These are phyloP conservation scores for Aphaenogaster floridana DNA, from an alignment of 1,140 invertebrate species.

Conservation along the genomic window DNA sequence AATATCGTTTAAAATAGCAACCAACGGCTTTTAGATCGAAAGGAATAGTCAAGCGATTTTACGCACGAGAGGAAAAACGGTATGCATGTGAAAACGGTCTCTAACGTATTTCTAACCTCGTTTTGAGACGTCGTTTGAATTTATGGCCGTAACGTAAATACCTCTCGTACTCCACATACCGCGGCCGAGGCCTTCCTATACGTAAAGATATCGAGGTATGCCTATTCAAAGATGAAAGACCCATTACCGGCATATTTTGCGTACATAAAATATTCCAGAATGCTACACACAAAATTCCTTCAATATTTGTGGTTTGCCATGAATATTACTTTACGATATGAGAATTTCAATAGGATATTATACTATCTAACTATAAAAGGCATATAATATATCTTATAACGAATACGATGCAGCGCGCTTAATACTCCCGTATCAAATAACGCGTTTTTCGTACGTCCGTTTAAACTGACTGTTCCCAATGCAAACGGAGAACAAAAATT, in stretches of 20 bases:
- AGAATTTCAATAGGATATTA: conserved; percentile 3
- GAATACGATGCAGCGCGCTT: conserved; percentile 7
- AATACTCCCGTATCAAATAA: conserved; percentile 50
- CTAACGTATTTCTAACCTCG: conserved; percentile 74
- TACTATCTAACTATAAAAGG: background rate
- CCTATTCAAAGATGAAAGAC: conserved; percentile 77
- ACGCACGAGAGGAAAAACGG: conserved; percentile 30
- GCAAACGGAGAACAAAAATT: conserved; percentile 53
- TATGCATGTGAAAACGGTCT: conserved; percentile 67
- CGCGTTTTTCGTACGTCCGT: conserved; percentile 23
- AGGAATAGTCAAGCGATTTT: conserved; percentile 18
- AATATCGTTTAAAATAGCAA: background rate
- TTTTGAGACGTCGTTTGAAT: conserved; percentile 74
- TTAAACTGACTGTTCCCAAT: conserved; percentile 54
- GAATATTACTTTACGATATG: conserved; percentile 20
- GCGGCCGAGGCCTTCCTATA: conserved; percentile 62
- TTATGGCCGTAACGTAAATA: conserved; percentile 76
- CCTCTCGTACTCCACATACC: conserved; percentile 72
- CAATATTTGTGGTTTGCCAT: conserved; percentile 21
- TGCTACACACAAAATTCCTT: conserved; percentile 45
- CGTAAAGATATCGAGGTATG: conserved; percentile 68
- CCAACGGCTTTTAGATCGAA: background rate
- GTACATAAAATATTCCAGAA: conserved; percentile 55
- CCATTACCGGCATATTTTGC: conserved; percentile 58
- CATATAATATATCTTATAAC: background rate